phyloP scores from a whole-genome alignment of 2,888 invertebrate genomes.

The Aelia acuminata region DNA sequence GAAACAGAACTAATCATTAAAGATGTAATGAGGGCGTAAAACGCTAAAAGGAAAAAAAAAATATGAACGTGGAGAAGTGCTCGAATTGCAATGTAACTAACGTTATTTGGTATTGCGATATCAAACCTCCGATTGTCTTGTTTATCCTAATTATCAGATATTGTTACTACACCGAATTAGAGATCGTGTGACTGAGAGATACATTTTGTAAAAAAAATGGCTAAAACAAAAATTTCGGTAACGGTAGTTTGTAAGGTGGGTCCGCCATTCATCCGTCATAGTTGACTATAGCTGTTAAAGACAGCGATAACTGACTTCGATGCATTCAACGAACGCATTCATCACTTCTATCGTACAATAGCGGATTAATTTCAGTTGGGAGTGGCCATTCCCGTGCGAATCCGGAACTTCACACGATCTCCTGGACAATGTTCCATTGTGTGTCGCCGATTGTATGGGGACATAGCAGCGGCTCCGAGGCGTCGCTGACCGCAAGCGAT shows the following conservation, averaged over 20 bases:
- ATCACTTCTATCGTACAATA: background rate
- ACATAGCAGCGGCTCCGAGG: background rate
- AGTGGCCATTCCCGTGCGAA: conserved; percentile 13
- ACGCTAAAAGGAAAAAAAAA: no score
- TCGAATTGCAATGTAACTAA: background rate
- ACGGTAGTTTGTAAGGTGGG: no score
- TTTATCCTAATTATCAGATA: no score
- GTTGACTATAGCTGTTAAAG: background rate
- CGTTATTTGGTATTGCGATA: no score
- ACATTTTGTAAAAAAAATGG: no score
- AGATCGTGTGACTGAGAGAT: no score
- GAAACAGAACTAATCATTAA: background rate
- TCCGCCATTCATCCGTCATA: background rate
- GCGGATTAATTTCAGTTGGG: conserved; percentile 28
- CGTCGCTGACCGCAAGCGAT: conserved; percentile 36
- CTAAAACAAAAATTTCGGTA: no score
- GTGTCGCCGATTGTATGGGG: conserved; percentile 21
- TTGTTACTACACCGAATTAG: no score
- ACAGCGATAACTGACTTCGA: background rate
- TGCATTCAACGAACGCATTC: background rate
- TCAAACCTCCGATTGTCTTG: no score
- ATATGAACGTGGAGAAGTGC: background rate
- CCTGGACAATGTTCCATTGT: conserved; percentile 41
- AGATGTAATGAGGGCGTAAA: background rate
- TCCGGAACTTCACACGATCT: conserved; percentile 54